phyloP scores from a whole-genome alignment of 2,797 vertebrate species.

The Potorous gilbertii region DNA sequence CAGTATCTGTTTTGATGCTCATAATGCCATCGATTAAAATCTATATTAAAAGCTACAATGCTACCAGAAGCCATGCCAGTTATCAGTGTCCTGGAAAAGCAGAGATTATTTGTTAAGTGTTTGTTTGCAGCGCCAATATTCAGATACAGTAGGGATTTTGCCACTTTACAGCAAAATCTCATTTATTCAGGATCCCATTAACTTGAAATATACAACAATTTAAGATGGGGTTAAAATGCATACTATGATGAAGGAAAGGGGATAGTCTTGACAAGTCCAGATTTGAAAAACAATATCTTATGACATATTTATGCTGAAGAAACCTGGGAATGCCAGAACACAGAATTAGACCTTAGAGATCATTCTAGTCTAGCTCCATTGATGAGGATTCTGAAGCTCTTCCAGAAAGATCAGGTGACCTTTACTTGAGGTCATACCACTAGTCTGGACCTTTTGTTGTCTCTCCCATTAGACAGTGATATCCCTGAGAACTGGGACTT shows the following conservation, averaged over 20 bases:
- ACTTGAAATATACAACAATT: neutral
- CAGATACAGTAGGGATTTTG: neutral
- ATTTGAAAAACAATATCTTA: neutral
- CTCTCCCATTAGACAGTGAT: neutral
- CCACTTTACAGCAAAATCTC: neutral
- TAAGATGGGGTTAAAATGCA: neutral
- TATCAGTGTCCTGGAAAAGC: conserved; percentile 93
- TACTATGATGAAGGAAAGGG: neutral
- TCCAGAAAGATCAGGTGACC: neutral
- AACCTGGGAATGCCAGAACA: neutral
- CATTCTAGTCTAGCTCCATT: neutral
- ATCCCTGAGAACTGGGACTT: neutral
- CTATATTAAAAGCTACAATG: conserved; percentile 99
- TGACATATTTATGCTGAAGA: neutral
- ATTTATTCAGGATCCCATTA: neutral
- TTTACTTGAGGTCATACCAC: neutral
- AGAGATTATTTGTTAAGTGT: conserved; percentile 26
- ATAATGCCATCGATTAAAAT: conserved; percentile 99
- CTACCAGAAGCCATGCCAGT: conserved; percentile 99
- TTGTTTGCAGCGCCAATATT: neutral
- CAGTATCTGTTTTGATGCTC: conserved; percentile 98
- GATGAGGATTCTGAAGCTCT: neutral
- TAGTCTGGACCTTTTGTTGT: neutral
- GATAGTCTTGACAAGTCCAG: neutral
- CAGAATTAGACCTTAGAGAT: neutral